Evolutionary conservation across 1,140 invertebrate species (phyloP), one percentile per base, ranked within the genome.

Genomic region (Pachyrhynchus sulphureomaculatus): DNA sequence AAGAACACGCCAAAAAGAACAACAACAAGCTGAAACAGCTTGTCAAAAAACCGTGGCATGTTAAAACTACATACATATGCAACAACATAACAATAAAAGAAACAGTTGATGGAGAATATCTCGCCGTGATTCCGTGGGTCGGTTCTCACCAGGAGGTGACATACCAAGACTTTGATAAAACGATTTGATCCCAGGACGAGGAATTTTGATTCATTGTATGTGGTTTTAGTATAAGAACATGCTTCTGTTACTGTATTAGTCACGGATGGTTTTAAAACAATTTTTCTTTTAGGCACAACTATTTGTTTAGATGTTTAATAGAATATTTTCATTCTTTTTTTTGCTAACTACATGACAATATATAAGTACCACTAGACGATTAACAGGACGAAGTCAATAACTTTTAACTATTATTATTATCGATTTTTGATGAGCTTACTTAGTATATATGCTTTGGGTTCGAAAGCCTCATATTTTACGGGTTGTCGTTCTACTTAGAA

Each of bases 81-180:
- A 37, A 21, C 12, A 20, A 47, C 17, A 47, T 48, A 57, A 57
- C 55, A 57, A 57, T 57, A 57, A 67, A 65, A 68, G 64, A 64
- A 66, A 65, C 52, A 52, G 37, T 44, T 42, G 45, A 56, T 65
- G 58, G 56, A 57, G 48, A 57, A 57, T 57, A 42, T 57, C 65
- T 66, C 57, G 63, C 60, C 62, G 65, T 67, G 60, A 64, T 64
- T 67, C 63, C 59, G 63, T 65, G 67, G 67, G 60, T 55, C 64
- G 54, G 51, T 56, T 64, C 72, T 66, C 72, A 65, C 70, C 72
- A 64, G 72, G 72, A 72, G 70, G 64, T 71, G 70, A 73, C 70
- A 69, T 69, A 73, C 58, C 36, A 54, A 37, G 72, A 72, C 72
- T 63, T 72, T 73, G 72, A 73, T 73, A 71, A 73, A 73, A 68